Conservation (phyloP, 2,113 vertebrate species). For the Zingel zingel region DNA sequence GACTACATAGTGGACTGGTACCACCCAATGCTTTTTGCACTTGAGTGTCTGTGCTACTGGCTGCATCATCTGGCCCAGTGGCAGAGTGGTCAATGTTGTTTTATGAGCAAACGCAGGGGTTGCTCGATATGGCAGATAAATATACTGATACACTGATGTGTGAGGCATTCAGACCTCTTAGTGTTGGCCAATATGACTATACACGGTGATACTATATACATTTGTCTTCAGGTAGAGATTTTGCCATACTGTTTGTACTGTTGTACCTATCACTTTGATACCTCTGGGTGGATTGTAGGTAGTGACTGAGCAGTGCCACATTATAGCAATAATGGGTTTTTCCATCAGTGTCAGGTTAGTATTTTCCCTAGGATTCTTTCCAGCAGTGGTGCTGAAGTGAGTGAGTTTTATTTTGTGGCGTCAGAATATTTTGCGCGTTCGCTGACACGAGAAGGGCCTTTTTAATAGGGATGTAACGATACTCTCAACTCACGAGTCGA, state of each 20-base stretch:
- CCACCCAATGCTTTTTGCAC: conserved; percentile 15
- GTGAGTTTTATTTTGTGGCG: no score
- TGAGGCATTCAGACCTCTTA: neutral
- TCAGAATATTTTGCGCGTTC: no score
- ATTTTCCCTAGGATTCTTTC: no score
- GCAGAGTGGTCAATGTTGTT: neutral
- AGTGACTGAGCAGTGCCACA: neutral
- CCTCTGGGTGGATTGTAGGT: neutral
- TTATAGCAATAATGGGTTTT: neutral
- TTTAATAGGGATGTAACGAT: no score
- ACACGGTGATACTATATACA: neutral
- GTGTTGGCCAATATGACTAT: neutral
- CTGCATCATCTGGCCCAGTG: conserved; percentile 7
- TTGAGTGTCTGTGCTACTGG: conserved; percentile 7
- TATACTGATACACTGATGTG: neutral
- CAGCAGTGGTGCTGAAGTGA: no score
- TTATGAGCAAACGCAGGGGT: no score
- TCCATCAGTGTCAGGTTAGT: no score
- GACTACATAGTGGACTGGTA: conserved; percentile 51
- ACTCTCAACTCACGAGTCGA: no score
- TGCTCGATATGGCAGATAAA: neutral
- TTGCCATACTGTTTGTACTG: neutral
- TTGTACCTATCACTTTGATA: neutral
- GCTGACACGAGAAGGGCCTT: no score
- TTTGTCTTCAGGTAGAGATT: neutral